Evolutionary conservation across 1,140 invertebrate genomes (phyloP).

Genomic region (Cecropterus lyciades): DNA sequence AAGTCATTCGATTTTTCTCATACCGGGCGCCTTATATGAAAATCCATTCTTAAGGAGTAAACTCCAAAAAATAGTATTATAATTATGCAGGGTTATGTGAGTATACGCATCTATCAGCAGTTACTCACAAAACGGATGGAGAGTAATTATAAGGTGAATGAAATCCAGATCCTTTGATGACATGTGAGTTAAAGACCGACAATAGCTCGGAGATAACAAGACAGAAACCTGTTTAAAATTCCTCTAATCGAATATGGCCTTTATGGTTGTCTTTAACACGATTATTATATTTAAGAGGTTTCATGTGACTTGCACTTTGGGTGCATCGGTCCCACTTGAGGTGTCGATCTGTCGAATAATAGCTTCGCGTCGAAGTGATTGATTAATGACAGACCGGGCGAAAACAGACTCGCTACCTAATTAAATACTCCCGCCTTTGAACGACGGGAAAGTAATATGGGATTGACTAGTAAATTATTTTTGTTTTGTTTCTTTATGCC

Average conservation of each 20-base stretch:
- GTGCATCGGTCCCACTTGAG: slow-evolving; percentile 59
- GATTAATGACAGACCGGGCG: slow-evolving; percentile 80
- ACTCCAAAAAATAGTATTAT: no score
- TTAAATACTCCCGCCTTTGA: slow-evolving; percentile 69
- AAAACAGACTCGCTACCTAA: slow-evolving; percentile 79
- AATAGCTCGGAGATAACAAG: slow-evolving; percentile 78
- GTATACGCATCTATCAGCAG: slow-evolving; percentile 44
- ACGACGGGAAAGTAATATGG: slow-evolving; percentile 48
- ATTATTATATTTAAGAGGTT: slow-evolving; percentile 85
- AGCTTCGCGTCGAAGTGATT: slow-evolving; percentile 74
- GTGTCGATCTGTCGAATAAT: slow-evolving; percentile 82
- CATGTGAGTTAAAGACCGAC: slow-evolving; percentile 67
- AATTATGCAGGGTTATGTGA: slow-evolving; percentile 1
- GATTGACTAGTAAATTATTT: slow-evolving; percentile 56
- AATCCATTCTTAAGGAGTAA: no score
- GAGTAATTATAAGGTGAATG: slow-evolving; percentile 71
- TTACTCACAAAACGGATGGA: slow-evolving; percentile 58
- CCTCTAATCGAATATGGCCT: slow-evolving; percentile 81
- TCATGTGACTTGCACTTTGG: slow-evolving; percentile 82
- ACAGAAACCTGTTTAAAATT: slow-evolving; percentile 80
- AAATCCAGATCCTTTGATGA: slow-evolving; percentile 66
- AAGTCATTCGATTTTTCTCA: no score
- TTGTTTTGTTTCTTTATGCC: slow-evolving; percentile 17
- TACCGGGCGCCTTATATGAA: no score
- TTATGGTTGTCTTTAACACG: slow-evolving; percentile 84